Conservation (phyloP, 2,113 vertebrate species). For the Todiramphus chloris region DNA sequence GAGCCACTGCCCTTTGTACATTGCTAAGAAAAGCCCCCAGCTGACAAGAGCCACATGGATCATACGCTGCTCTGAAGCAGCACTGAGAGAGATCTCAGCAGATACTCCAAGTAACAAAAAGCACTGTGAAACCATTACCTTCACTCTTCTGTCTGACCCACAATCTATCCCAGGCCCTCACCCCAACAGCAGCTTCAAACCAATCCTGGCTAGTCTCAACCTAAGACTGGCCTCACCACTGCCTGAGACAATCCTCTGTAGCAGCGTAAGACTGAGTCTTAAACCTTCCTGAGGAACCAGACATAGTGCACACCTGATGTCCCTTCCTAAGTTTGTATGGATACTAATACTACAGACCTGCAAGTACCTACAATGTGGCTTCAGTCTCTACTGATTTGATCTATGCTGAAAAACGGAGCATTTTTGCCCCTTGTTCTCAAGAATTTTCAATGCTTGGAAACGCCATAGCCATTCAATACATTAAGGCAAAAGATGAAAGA, state of each 20-base stretch:
- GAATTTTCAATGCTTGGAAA: neutral
- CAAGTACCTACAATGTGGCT: neutral
- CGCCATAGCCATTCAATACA: neutral
- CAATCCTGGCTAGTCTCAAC: neutral
- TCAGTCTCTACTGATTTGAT: neutral
- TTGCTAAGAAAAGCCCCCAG: neutral
- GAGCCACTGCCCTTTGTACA: neutral
- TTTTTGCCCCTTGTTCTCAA: neutral
- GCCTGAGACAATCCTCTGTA: neutral
- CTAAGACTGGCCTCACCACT: neutral
- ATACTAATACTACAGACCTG: neutral
- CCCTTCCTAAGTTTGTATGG: neutral
- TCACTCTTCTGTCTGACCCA: neutral
- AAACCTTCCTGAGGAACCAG: neutral
- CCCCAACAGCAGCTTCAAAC: neutral
- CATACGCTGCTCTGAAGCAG: neutral
- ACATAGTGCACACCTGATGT: neutral
- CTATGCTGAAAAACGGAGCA: neutral
- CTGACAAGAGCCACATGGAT: neutral
- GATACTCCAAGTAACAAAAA: neutral
- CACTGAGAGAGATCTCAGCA: neutral
- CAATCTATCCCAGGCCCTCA: neutral
- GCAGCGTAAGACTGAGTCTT: neutral
- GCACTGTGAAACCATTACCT: neutral
- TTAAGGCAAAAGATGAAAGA: neutral